Conservation (phyloP, 2,113 vertebrate species). For the Sorex fumeus region DNA sequence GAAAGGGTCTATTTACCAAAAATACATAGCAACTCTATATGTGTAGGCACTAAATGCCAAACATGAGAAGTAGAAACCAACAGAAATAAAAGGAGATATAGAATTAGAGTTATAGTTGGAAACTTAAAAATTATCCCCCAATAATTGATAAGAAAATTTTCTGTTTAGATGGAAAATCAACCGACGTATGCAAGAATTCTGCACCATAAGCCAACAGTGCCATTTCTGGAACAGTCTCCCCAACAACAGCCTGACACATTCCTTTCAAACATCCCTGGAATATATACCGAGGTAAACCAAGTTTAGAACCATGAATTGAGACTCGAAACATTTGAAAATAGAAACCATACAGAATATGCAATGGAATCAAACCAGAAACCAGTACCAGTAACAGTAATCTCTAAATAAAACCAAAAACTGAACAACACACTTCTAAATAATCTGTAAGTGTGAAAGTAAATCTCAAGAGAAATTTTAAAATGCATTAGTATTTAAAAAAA, state of each 20-base stretch:
- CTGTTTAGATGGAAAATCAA: conserved; percentile 5
- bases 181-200: not conserved
- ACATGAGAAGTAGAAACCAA: not conserved
- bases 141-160: conserved; percentile 6
- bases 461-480: not conserved
- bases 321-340: not conserved
- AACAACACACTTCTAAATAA: not conserved
- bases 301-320: not conserved
- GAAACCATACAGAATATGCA: not conserved
- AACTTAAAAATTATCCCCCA: not conserved
- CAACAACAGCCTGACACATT: not conserved
- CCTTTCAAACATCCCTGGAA: not conserved
- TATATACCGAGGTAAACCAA: not conserved
- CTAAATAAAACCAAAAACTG: conserved; percentile 40
- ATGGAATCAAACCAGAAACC: not conserved
- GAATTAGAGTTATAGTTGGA: not conserved
- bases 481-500: conserved; percentile 28
- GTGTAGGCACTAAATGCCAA: not conserved
- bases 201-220: not conserved
- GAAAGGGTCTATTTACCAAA: not conserved
- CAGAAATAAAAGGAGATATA: not conserved
- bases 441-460: not conserved
- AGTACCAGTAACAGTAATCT: not conserved
- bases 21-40: not conserved
- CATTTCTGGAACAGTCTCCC: not conserved